Base-by-base conservation (phyloP, 64 coral and sea anemone species). In the Montipora efflorescens region DNA sequence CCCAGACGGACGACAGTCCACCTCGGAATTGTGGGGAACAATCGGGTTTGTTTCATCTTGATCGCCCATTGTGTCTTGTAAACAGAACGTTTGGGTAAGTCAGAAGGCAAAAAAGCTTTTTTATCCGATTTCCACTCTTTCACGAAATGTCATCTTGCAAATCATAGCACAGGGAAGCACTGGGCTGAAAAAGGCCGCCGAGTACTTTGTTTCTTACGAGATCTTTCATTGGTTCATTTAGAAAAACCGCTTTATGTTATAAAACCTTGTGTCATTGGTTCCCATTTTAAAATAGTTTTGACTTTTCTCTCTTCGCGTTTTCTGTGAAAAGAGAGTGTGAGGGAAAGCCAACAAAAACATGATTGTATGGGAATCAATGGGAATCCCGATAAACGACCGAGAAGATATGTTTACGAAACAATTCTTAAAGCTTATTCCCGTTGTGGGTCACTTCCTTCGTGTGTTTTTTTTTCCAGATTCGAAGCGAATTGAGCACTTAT, bases 11-110 rank as follows among this genome's bases (percentile, higher is more conserved):
- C 93, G 83, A 79, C 86, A 97, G 69, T 97, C 96, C 59, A 95
- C 91, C 43, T 89, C 92, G 57, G 96, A 97, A 83, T 97, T 97
- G 68, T 97, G 95, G 19, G 96, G 96, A 8, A 97, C 96, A 55
- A 97, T 16, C 13, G 96, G 96, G 36, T 87, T 97, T 43, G 88
- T 20, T 77, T 97, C 93, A 66, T 97, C 93, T 52, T 88, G 59
- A 70, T 97, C 96, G 73, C 85, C 96, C 96, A 97, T 97, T 22
- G 46, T 21, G 15, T 5, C 47, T n/a, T n/a, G 19, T 15, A 19
- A 78, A 78, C 44, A 50, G 4, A 4, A 15, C 67, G 48, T 22
- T 86, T 5, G 8, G 12, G 11, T 12, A 67, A 45, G 22, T 1
- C 10, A 47, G 19, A 18, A 7, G 9, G 1, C 7, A 7, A 57